Percentiles rank a stretch among this genome's conserved stretches.
These are phyloP conservation scores for Zoanthus gigantus DNA, from an alignment of 92 coral and sea anemone species.

Conservation along the genomic window DNA sequence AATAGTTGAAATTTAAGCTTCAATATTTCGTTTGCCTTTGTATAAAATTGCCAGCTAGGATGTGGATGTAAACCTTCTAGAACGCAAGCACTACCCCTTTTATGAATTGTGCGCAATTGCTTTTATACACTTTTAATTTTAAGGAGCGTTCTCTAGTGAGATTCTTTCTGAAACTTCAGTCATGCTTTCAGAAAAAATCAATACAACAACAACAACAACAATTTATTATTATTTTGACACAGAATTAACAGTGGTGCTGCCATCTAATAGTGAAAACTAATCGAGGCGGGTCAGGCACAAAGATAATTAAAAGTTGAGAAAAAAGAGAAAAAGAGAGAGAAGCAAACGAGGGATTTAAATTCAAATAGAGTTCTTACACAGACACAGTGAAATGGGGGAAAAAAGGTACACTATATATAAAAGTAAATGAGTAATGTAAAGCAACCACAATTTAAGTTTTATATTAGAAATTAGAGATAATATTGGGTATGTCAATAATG, in stretches of 20 bases:
- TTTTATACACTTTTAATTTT: too few relatives aligned
- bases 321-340: not conserved
- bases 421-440: conserved; percentile 1
- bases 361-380: too few relatives aligned
- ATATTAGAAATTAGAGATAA: not conserved
- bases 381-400: not conserved
- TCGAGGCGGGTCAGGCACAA: not conserved
- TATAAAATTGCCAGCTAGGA: too few relatives aligned
- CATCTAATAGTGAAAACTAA: not conserved
- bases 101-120: too few relatives aligned
- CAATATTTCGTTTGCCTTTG: too few relatives aligned
- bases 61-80: too few relatives aligned
- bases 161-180: too few relatives aligned
- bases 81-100: too few relatives aligned
- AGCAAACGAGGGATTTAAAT: too few relatives aligned
- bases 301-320: not conserved
- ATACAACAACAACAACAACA: not conserved
- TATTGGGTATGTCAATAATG: not conserved
- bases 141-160: too few relatives aligned
- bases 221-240: not conserved
- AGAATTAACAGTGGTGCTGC: not conserved
- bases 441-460: not conserved
- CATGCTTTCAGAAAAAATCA: too few relatives aligned
- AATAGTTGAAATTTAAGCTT: too few relatives aligned
- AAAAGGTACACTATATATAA: conserved; percentile 7